Conservation (phyloP, 2,113 vertebrate genomes). For the Caracal caracal region DNA sequence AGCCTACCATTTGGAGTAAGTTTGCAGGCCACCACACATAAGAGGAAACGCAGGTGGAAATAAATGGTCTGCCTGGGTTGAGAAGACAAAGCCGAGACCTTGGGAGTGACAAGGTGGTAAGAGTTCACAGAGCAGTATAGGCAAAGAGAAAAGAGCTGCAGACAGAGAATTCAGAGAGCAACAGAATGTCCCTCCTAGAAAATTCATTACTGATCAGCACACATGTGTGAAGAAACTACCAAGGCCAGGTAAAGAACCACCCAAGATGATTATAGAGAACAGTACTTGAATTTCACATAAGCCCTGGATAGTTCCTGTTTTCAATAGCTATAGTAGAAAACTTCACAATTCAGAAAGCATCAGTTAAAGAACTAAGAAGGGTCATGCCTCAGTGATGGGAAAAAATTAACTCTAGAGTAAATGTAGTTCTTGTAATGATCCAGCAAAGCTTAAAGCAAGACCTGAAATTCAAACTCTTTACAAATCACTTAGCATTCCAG, state of each 20-base stretch:
- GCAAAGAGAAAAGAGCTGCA: neutral
- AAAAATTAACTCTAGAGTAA: neutral
- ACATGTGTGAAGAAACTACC: neutral
- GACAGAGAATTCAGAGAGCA: neutral
- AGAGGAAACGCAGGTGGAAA: neutral
- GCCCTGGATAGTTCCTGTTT: neutral
- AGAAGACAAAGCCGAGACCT: neutral
- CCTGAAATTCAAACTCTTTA: neutral
- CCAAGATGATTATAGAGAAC: neutral
- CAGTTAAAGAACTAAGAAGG: neutral
- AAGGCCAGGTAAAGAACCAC: neutral
- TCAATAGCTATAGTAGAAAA: neutral
- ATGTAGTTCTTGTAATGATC: neutral
- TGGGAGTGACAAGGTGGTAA: neutral
- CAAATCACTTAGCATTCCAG: neutral
- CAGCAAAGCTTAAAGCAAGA: neutral
- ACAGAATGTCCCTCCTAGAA: neutral
- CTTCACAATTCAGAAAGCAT: neutral
- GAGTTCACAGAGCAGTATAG: neutral
- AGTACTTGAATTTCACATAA: neutral
- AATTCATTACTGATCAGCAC: neutral
- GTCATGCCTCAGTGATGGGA: neutral
- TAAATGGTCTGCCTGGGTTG: neutral
- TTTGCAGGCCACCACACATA: neutral
- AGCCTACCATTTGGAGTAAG: neutral